Evolutionary conservation across 2,888 invertebrate species (phyloP).

Genomic region (Eubasilissa splendida): DNA sequence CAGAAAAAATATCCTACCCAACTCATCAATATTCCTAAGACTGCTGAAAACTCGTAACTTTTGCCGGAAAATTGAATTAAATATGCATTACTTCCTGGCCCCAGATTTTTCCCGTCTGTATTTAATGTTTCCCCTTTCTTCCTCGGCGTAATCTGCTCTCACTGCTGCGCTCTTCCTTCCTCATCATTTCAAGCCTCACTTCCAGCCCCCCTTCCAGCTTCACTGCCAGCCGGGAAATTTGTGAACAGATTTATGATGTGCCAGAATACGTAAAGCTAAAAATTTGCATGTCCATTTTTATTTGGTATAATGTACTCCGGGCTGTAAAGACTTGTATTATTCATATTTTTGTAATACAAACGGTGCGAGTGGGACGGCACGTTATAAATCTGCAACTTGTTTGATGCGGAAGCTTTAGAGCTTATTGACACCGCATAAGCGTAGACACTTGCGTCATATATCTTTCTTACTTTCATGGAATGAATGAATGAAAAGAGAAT

Average conservation of each 20-base stretch:
- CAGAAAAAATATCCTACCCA: not conserved
- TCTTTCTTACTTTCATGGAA: too few relatives aligned
- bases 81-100: constrained; percentile 30
- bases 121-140: constrained; percentile 14
- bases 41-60: not conserved
- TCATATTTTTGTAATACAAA: too few relatives aligned
- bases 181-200: constrained; percentile 25
- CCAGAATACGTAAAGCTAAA: constrained; percentile 13
- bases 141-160: constrained; percentile 20
- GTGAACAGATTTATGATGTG: constrained; percentile 24
- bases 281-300: constrained; percentile 25
- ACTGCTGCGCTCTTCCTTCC: constrained; percentile 14
- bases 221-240: not conserved
- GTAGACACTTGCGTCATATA: too few relatives aligned
- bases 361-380: too few relatives aligned
- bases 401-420: too few relatives aligned
- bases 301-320: not conserved
- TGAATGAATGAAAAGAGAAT: too few relatives aligned
- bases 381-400: too few relatives aligned
- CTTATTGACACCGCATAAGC: too few relatives aligned
- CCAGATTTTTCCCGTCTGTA: constrained; percentile 24
- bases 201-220: not conserved
- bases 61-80: constrained; percentile 30
- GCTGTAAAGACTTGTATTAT: too few relatives aligned
- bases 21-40: constrained; percentile 20